A percentile compares a stretch with the other conserved stretches of the same genome.
Conservation (phyloP, 2,888 invertebrate species). For the Nowickia ferox region DNA sequence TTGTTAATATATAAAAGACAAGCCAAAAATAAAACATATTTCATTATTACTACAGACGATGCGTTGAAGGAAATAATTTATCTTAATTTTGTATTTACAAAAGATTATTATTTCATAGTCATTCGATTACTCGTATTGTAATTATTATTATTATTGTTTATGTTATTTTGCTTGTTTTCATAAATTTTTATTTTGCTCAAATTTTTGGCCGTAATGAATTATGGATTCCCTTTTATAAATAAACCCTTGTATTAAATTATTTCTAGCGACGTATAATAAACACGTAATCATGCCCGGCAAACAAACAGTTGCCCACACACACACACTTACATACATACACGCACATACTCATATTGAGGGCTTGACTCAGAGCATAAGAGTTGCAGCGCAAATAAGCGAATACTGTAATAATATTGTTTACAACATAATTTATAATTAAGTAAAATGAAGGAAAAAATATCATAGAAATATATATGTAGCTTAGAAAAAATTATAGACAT, state of each 20-base stretch:
- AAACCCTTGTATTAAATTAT: slow-evolving; percentile 44
- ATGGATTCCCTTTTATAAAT: slow-evolving; percentile 34
- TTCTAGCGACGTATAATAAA: slow-evolving; percentile 19
- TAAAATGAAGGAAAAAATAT: background rate
- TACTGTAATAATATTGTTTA: background rate
- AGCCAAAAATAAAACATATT: background rate
- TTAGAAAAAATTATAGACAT: slow-evolving; percentile 44
- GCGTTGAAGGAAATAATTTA: slow-evolving; percentile 5
- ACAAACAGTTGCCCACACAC: background rate
- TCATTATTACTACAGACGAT: background rate
- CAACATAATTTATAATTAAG: slow-evolving; percentile 49
- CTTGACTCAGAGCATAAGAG: background rate
- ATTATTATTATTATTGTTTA: background rate
- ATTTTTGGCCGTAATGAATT: slow-evolving; percentile 48
- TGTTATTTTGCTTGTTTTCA: background rate
- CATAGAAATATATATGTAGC: background rate
- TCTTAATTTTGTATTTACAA: slow-evolving; percentile 20
- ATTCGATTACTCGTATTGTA: background rate
- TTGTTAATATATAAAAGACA: background rate
- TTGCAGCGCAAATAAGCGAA: background rate
- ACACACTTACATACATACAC: background rate
- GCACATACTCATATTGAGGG: too few relatives aligned
- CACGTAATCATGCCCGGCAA: background rate
- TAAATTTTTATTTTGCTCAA: slow-evolving; percentile 22
- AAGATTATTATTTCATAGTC: slow-evolving; percentile 8